These are phyloP conservation scores for Tragulus kanchil DNA, from an alignment of 2,113 vertebrate species.

Conservation along the genomic window DNA sequence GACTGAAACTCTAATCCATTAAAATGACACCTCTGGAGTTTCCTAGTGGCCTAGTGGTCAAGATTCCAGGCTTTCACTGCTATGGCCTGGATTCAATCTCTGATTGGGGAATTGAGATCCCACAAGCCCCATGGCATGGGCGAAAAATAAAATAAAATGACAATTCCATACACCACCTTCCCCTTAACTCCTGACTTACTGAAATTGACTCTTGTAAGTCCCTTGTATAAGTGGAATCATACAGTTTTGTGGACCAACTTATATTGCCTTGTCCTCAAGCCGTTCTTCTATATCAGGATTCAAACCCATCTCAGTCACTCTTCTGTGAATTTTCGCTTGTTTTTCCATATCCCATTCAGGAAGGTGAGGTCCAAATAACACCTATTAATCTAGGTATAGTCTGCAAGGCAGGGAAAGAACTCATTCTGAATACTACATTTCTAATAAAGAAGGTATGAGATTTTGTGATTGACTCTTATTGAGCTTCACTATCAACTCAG, in stretches of 20 bases:
- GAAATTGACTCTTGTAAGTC: not conserved
- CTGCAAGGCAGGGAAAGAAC: not conserved
- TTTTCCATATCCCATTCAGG: not conserved
- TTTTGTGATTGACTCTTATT: not conserved
- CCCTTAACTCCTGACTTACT: not conserved
- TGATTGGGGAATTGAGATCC: not conserved
- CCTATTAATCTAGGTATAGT: not conserved
- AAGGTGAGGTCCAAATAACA: not conserved
- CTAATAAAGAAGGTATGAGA: conserved; percentile 5
- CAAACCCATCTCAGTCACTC: not conserved
- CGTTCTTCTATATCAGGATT: conserved; percentile 1
- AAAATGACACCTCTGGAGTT: not conserved
- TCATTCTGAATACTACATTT: not conserved
- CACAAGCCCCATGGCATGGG: not conserved
- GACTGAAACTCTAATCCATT: not conserved
- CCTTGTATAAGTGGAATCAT: not conserved
- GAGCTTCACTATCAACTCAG: not conserved
- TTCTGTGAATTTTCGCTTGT: not conserved
- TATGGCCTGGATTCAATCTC: not conserved
- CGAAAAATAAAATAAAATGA: not conserved
- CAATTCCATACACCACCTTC: too few relatives aligned
- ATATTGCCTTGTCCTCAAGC: not conserved
- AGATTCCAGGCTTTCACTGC: not conserved
- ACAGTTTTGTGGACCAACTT: not conserved
- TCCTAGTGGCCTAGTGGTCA: not conserved